Conservation (phyloP, 2,888 invertebrate species). For the Diabrotica balteata region DNA sequence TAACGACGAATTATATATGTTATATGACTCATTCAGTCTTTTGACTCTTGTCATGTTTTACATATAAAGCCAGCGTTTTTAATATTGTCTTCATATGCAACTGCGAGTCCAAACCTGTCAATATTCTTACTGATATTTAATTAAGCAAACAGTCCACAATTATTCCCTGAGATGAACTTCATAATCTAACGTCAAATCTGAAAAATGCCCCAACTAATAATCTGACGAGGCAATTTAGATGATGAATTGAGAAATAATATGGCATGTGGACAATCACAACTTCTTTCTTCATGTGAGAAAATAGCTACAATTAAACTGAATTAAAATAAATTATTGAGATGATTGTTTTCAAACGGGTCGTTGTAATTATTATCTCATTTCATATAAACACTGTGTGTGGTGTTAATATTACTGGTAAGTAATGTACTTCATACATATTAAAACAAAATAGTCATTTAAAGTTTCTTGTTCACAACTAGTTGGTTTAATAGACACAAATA, state of each 20-base stretch:
- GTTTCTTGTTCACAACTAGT: too few species aligned
- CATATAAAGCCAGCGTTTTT: too few species aligned
- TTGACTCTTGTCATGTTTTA: too few species aligned
- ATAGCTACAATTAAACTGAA: conserved; percentile 8
- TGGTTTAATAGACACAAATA: too few species aligned
- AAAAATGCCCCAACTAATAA: conserved; percentile 12
- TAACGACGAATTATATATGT: too few species aligned
- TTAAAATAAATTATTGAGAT: conserved; percentile 18
- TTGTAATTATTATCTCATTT: neutral
- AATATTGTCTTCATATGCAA: neutral
- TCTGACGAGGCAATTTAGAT: conserved; percentile 3
- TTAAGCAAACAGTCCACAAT: conserved; percentile 5
- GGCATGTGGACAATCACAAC: conserved; percentile 12
- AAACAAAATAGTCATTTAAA: too few species aligned
- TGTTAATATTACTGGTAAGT: neutral
- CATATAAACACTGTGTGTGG: neutral
- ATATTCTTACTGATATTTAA: neutral
- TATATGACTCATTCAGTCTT: too few species aligned
- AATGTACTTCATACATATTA: too few species aligned
- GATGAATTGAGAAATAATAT: conserved; percentile 16
- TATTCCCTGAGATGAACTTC: neutral
- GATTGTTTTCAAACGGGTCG: conserved; percentile 2
- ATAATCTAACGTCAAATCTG: conserved; percentile 9
- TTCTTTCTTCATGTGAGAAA: conserved; percentile 18
- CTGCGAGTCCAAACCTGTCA: neutral